Evolutionary conservation across 2,797 vertebrate species (phyloP), one percentile per base, ranked within the genome.

Genomic region (Micropoecilia bifurca): DNA sequence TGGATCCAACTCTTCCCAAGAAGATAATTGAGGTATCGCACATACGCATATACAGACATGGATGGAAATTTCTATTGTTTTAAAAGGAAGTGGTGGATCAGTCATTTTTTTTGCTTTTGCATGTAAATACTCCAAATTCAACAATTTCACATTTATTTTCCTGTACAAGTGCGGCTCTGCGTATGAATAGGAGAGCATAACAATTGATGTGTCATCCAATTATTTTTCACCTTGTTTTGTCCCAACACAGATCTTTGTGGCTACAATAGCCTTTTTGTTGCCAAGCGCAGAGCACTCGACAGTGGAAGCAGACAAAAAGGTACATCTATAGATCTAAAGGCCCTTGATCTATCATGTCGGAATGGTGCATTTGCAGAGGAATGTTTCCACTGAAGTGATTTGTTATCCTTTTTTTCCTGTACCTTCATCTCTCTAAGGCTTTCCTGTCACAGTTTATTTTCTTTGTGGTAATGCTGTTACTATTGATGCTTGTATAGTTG

Each of bases 301-400:
- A 1, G 91, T 97, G 92, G 99, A 99, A 93, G 95, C 95, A 33
- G 99, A 99, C 94, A 99, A 99, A 95, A 99, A 99, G 97, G 98
- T 99, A 95, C 83, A 90, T 59, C 80, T 80, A 90, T 82, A 91
- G 90, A 93, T 93, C 91, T 93, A 85, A 94, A 91, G 80, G 78
- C 82, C 79, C 80, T 92, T 90, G 74, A 87, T 92, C 84, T 85
- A 59, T 93, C 87, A 85, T 88, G 89, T 83, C 78, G 89, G 90
- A 90, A 88, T 89, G 78, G 80, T 87, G 80, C 85, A 88, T 91
- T 94, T 93, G 92, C 91, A 88, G 80, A 93, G 93, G 94, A 95
- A 95, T 95, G 88, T 92, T 88, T 88, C 75, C 12, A 33, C 81
- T 76, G 47, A 80, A 79, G 80, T 66, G 45, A 81, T 86, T 83